Conservation (phyloP, 2,888 invertebrate species). For the Clostera curtula region DNA sequence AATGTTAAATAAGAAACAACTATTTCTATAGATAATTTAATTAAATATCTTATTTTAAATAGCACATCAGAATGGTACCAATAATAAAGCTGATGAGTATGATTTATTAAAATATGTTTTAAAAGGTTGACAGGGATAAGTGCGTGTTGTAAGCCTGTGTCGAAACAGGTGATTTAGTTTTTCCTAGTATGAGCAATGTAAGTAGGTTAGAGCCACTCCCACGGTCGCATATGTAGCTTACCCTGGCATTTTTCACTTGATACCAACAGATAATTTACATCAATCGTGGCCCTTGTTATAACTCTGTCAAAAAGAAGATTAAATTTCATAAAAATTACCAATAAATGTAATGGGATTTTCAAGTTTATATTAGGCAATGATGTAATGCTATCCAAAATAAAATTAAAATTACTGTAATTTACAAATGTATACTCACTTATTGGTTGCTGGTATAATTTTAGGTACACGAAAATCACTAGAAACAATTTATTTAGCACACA, state of each 20-base stretch:
- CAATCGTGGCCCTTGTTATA: constrained; percentile 26
- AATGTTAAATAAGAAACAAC: no score
- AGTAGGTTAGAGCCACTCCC: constrained; percentile 62
- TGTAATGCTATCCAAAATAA: constrained; percentile 48
- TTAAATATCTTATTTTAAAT: no score
- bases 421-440: constrained; percentile 7
- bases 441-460: no score
- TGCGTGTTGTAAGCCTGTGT: constrained; percentile 2
- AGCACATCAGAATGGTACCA: no score
- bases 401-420: neutral
- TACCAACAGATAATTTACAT: constrained; percentile 23
- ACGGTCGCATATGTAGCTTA: constrained; percentile 55
- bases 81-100: no score
- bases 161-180: constrained; percentile 16
- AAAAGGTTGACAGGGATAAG: no score
- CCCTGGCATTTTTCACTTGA: constrained; percentile 63
- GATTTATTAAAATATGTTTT: no score
- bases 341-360: constrained; percentile 4
- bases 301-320: constrained; percentile 50
- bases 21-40: no score
- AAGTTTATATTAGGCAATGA: constrained; percentile 29
- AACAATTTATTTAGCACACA: no score
- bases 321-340: constrained; percentile 17
- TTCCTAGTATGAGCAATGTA: constrained; percentile 35
- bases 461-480: no score